Base-by-base conservation (phyloP, 2,888 invertebrate species). In the Aphodius sticticus region DNA sequence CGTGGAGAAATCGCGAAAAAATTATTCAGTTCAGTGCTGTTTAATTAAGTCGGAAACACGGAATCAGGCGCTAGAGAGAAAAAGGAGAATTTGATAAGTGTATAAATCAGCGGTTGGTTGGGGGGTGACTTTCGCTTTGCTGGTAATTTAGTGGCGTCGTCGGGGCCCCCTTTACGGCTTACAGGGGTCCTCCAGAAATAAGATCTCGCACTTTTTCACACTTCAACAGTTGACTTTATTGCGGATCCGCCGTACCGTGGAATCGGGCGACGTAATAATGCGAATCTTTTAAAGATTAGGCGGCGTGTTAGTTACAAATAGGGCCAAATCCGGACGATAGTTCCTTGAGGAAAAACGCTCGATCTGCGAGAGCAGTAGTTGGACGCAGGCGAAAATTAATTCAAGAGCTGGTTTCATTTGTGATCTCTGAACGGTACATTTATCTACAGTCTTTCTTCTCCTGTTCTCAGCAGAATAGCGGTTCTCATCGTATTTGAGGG, bases 241-340 rank as follows among this genome's bases (percentile, higher is more conserved):
- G 81, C 82, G 77, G 71, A 81, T 81, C 81, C 79, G 80, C 79
- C 79, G 81, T 81, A 80, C 80, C 80, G 78, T 79, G 81, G 80
- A 79, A 80, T 53, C 53, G 3, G 53, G 26, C 77, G 80, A 81
- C 81, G 81, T 82, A 82, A 82, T 82, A 82, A 82, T 80, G 81
- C 79, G 81, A 80, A 82, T 82, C 82, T 82, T 82, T 82, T 82
- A 82, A 82, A 82, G 82, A 82, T 82, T 81, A 82, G 80, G 78
- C 78, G 15, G 79, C 80, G 81, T 80, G 81, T 82, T 82, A 82
- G 82, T 82, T 81, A 82, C 82, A 82, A 81, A 78, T 74, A 12
- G 74, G 26, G 26, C 35, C 35, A 35, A 14, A n/a, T 53, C 53
- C 53, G 1, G 53, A 53, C 53, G 53, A 53, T 53, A 53, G 53